These are phyloP conservation scores for Osmoderma eremita DNA, from an alignment of 2,888 invertebrate species.

Conservation along the genomic window DNA sequence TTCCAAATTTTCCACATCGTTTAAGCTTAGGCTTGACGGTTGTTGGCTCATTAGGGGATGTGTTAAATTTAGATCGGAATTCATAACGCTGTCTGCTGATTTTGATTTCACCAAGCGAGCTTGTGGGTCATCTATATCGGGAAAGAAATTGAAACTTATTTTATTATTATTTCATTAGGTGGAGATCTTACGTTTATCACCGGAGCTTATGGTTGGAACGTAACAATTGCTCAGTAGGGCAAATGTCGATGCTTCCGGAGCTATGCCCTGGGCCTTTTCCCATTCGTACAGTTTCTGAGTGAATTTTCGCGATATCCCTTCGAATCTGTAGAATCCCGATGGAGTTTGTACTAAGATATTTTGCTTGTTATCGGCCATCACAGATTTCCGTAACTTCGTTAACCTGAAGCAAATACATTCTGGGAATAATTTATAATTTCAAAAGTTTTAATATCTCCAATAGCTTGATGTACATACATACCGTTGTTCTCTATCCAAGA, in stretches of 20 bases:
- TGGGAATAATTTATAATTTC: background rate
- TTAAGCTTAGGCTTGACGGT: slow-evolving; percentile 79
- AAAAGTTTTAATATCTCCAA: slow-evolving; percentile 1
- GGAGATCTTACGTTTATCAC: slow-evolving; percentile 36
- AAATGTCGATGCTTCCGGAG: slow-evolving; percentile 86
- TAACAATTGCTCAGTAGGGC: slow-evolving; percentile 70
- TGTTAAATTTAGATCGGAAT: slow-evolving; percentile 56
- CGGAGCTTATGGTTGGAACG: slow-evolving; percentile 65
- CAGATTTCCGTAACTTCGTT: slow-evolving; percentile 69
- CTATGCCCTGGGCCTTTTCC: slow-evolving; percentile 89
- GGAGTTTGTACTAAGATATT: slow-evolving; percentile 86
- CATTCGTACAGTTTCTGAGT: slow-evolving; percentile 91
- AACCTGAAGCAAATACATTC: slow-evolving; percentile 58
- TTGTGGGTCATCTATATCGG: slow-evolving; percentile 45
- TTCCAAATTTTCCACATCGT: slow-evolving; percentile 76
- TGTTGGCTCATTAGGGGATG: slow-evolving; percentile 69
- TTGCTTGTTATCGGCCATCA: slow-evolving; percentile 67
- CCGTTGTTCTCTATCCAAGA: slow-evolving; percentile 73
- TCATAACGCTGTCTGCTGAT: slow-evolving; percentile 79
- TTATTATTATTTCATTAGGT: background rate
- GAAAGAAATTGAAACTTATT: background rate
- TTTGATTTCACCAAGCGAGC: slow-evolving; percentile 73
- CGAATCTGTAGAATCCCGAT: slow-evolving; percentile 84
- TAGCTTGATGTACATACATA: slow-evolving; percentile 52
- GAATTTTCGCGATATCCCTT: slow-evolving; percentile 88